These are phyloP conservation scores for Oligia latruncula DNA, from an alignment of 2,888 invertebrate species.

Conservation along the genomic window DNA sequence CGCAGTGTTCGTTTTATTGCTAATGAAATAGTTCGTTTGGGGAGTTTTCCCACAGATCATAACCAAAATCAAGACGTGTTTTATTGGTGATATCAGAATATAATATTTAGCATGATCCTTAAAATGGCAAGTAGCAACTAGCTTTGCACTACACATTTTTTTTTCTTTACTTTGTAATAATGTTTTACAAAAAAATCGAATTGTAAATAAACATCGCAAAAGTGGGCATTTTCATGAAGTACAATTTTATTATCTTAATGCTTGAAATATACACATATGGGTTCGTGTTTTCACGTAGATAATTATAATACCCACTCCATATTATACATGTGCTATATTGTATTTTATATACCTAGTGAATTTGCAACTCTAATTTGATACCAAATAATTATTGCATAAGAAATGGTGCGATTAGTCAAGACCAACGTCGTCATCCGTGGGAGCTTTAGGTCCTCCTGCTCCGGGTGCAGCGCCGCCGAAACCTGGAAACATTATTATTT, in stretches of 20 bases:
- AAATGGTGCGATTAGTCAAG: slow-evolving; percentile 88
- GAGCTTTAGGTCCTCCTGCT: slow-evolving; percentile 77
- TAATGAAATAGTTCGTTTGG: neutral
- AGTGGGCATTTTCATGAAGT: slow-evolving; percentile 17
- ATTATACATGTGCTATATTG: slow-evolving; percentile 44
- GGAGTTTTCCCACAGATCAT: slow-evolving; percentile 1
- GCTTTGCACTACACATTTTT: neutral
- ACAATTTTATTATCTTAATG: slow-evolving; percentile 22
- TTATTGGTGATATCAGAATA: slow-evolving; percentile 7
- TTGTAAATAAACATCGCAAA: slow-evolving; percentile 9
- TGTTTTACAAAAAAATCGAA: slow-evolving; percentile 23
- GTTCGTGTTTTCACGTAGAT: slow-evolving; percentile 39
- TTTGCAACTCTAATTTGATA: slow-evolving; percentile 53
- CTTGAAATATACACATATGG: slow-evolving; percentile 52
- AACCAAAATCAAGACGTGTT: neutral
- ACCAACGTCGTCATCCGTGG: slow-evolving; percentile 91
- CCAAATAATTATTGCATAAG: slow-evolving; percentile 45
- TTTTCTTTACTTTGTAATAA: neutral
- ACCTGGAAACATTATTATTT: slow-evolving; percentile 65
- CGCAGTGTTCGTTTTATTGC: slow-evolving; percentile 8
- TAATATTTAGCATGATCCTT: slow-evolving; percentile 20
- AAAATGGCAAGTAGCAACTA: slow-evolving; percentile 7
- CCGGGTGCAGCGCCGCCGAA: slow-evolving; percentile 77
- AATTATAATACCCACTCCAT: slow-evolving; percentile 60
- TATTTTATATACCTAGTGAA: slow-evolving; percentile 49